phyloP scores from a whole-genome alignment of 53 echinoderm and acorn worm species.

The Pentamera pediparva region DNA sequence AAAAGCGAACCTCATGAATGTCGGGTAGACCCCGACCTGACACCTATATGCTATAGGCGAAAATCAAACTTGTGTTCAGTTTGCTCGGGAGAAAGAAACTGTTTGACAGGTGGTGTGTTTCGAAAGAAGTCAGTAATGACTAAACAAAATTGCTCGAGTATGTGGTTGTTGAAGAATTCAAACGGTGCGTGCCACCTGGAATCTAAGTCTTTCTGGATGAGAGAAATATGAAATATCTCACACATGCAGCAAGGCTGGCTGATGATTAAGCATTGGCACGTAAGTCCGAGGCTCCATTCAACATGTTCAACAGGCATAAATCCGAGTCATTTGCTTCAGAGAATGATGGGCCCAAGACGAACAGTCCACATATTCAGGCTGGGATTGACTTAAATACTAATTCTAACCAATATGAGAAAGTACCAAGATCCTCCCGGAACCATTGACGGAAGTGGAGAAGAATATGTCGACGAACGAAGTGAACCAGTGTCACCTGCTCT shows the following conservation, averaged over 20 bases:
- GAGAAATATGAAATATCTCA: not conserved
- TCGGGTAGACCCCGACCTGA: no score
- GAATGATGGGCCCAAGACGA: no score
- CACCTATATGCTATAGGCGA: conserved; percentile 47
- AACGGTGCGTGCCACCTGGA: conserved; percentile 24
- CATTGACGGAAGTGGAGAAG: no score
- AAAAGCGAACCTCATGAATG: no score
- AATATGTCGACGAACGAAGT: no score
- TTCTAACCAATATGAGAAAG: no score
- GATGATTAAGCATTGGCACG: conserved; percentile 54
- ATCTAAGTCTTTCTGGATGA: conserved; percentile 45
- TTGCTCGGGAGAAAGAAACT: conserved; percentile 42
- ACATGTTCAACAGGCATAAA: no score
- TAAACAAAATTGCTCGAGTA: conserved; percentile 39
- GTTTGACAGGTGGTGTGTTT: conserved; percentile 56
- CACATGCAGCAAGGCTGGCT: conserved; percentile 37
- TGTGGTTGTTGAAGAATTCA: conserved; percentile 50
- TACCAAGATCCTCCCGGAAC: no score
- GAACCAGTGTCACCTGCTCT: no score
- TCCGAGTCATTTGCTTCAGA: no score
- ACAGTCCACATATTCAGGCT: not conserved
- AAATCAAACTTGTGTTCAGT: conserved; percentile 46
- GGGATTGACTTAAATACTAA: not conserved
- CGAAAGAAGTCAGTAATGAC: conserved; percentile 17
- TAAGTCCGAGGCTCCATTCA: not conserved